Base-by-base conservation (phyloP, 2,113 vertebrate species). In the Chascanopsetta lugubris region DNA sequence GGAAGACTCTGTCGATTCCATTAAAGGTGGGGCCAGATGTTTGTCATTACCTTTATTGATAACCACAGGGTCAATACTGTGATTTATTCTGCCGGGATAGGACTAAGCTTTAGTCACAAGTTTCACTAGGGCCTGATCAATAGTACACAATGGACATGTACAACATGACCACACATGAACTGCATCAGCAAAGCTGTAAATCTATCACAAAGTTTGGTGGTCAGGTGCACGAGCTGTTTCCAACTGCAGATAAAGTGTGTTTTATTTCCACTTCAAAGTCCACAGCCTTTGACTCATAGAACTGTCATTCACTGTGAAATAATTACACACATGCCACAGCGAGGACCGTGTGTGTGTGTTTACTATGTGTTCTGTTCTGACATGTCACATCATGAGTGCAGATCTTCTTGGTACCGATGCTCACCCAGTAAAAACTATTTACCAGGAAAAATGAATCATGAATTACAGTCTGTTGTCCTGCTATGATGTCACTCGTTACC, bases 31-130 rank as follows among this genome's bases (percentile, higher is more conserved):
- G 88, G 85, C 91, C 90, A 91, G 90, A 91, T 91, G 88, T 92
- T 92, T 93, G 90, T 92, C 91, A 93, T 93, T 92, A 91, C 88
- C 89, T 86, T 89, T 93, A 92, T 93, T 92, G 91, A 93, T 92
- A 92, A 88, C 82, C 83, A 74, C 82, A 69, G 75, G 85, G 84
- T 93, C 92, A 91, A 92, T 93, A 88, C 82, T 75, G 87, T 90
- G 90, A 92, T 93, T 92, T 92, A 91, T 93, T 92, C 88, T 82
- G 80, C 77, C 69, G 88, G 89, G 88, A 90, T 84, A 63, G 77
- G 84, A 75, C 89, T 88, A 82, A 90, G 91, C 90, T 89, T 92
- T 89, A 91, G 91, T 92, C 90, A 92, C 91, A 91, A 91, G 90
- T 91, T 90, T 91, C 85, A 88, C 84, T 60, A 76, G 61, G 57